A percentile compares a stretch with the other conserved stretches of the same genome.
Evolutionary conservation across 2,888 invertebrate species (phyloP).

Genomic region (Melanotus villosus): DNA sequence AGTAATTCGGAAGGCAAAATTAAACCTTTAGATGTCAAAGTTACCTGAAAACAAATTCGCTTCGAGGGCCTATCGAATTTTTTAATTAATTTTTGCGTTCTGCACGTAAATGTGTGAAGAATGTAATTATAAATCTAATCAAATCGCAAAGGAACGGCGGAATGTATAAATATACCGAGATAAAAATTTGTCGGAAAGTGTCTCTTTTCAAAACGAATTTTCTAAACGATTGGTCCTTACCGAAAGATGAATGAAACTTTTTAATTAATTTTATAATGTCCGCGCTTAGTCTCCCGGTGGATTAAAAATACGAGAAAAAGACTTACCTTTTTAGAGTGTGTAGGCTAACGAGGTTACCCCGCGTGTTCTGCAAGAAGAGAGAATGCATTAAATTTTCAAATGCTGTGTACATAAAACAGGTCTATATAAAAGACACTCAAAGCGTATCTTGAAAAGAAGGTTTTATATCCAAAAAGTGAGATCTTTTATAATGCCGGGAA

Average conservation of each 20-base stretch:
- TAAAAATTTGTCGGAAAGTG: too few relatives aligned
- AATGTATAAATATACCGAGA: background rate
- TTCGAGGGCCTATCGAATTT: background rate
- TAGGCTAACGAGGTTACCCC: constrained; percentile 44
- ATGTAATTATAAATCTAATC: background rate
- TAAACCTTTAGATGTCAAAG: background rate
- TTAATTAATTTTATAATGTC: constrained; percentile 4
- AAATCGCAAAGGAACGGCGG: background rate
- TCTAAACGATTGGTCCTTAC: background rate
- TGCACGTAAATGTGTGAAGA: background rate
- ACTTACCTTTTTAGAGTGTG: constrained; percentile 42
- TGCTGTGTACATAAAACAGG: constrained; percentile 46
- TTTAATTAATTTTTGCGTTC: background rate
- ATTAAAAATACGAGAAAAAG: constrained; percentile 2
- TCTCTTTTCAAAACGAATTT: too few relatives aligned
- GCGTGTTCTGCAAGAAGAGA: constrained; percentile 43
- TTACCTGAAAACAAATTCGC: background rate
- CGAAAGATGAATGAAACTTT: too few relatives aligned
- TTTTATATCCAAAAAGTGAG: constrained; percentile 49
- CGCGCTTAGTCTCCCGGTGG: background rate
- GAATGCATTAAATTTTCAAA: constrained; percentile 48
- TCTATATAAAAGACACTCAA: constrained; percentile 48
- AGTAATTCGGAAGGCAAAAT: background rate
- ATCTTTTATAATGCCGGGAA: constrained; percentile 47
- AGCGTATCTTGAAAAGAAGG: constrained; percentile 48